Conservation (phyloP, 2,113 vertebrate genomes). For the Scomber colias region DNA sequence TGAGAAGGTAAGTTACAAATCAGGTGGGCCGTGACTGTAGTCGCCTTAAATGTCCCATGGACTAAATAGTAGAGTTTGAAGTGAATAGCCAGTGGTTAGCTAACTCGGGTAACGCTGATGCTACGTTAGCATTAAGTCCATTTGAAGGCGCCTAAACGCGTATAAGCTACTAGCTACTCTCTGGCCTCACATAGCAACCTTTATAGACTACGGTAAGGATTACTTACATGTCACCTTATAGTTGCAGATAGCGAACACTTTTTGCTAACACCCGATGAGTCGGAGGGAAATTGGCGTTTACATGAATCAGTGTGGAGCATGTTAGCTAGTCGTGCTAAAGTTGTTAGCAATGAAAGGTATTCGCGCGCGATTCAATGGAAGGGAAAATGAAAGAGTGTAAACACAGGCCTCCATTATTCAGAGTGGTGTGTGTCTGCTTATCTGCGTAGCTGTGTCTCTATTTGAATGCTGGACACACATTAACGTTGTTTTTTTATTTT, state of each 20-base stretch:
- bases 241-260: accelerated
- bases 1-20: slow-evolving; percentile 3
- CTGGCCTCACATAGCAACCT: background rate
- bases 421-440: too few species aligned
- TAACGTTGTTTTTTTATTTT: too few species aligned
- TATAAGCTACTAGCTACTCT: background rate
- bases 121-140: slow-evolving; percentile 2
- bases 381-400: too few species aligned
- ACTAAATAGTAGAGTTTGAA: accelerated
- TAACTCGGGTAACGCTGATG: background rate
- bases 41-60: accelerated
- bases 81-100: background rate
- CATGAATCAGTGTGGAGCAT: background rate
- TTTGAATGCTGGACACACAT: background rate
- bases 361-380: slow-evolving; percentile 63
- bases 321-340: slow-evolving; percentile 30
- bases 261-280: accelerated
- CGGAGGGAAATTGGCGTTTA: accelerated
- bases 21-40: accelerated
- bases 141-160: slow-evolving; percentile 35
- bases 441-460: accelerated
- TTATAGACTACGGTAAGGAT: accelerated
- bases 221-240: accelerated
- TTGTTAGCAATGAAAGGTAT: background rate
- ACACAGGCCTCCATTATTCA: background rate